Evolutionary conservation across 2,888 invertebrate genomes (phyloP), one percentile per base, ranked within the genome.

Genomic region (Pharmacophagus antenor): DNA sequence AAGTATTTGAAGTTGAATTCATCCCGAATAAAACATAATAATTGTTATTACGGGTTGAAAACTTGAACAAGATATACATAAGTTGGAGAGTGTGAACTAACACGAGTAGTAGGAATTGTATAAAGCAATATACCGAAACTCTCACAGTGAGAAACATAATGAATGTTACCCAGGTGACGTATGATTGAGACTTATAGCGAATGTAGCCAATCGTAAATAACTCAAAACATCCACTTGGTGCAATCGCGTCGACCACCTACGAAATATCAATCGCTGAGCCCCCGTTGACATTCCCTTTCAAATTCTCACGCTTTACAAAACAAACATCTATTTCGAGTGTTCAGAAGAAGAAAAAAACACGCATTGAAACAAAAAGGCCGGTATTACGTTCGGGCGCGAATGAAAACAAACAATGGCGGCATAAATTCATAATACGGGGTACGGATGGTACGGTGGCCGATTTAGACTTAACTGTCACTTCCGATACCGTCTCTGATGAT

Each of bases 241-340:
- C 46, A 50, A 60, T 55, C 25, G 55, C 52, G 52, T 58, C 58
- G 73, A 73, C 74, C 74, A 76, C 74, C 73, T 71, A 71, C 68
- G 63, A 63, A 63, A 67, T 66, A 51, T 63, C 71, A 69, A 71
- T 73, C 67, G 68, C 65, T 75, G 70, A 73, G 66, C 70, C 70
- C 72, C 69, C 67, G 73, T 72, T 74, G 80, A 80, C 82, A 77
- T 76, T 76, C 77, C 76, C 74, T 74, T 77, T 77, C 71, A 75
- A 79, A 80, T 82, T 87, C 85, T 84, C 85, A 85, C 85, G 85
- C 79, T 68, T 70, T 74, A 72, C 67, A 73, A 80, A 80, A 79
- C 74, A 81, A 80, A 77, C 77, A 76, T 80, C 77, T 80, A 84
- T 82, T 82, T 80, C 70, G 74, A 81, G 80, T 77, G 77, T 63